Evolutionary conservation across 2,797 vertebrate genomes (phyloP).

Genomic region (Rhodeus uyekii): DNA sequence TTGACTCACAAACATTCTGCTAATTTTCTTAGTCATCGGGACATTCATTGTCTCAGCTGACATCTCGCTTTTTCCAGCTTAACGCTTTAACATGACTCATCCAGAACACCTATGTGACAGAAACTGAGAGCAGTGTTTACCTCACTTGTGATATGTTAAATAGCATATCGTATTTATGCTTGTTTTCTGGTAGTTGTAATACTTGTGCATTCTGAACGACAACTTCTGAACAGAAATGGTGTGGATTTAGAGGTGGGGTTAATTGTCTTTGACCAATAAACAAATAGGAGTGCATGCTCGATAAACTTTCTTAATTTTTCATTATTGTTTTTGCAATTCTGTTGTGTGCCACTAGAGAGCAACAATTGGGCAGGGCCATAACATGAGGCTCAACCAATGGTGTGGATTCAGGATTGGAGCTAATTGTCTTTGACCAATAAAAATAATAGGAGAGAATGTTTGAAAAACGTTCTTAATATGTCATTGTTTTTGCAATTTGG

Average conservation of each 20-base stretch:
- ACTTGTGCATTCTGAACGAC: too few species aligned
- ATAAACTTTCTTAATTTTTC: neutral
- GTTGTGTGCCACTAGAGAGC: neutral
- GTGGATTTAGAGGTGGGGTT: neutral
- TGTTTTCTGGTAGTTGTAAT: neutral
- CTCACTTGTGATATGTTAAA: neutral
- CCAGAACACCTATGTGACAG: neutral
- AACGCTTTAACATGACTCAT: neutral
- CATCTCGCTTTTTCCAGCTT: neutral
- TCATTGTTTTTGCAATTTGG: too few species aligned
- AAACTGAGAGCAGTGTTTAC: neutral
- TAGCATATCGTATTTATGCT: neutral
- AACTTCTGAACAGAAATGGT: too few species aligned
- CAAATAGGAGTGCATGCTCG: neutral
- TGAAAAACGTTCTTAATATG: too few species aligned
- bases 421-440: too few species aligned
- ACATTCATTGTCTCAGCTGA: neutral
- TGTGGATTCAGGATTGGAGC: too few species aligned
- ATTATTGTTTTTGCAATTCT: neutral
- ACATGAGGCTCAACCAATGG: too few species aligned
- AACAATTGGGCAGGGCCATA: too few species aligned
- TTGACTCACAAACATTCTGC: neutral
- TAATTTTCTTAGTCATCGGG: neutral
- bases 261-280: neutral
- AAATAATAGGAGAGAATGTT: too few species aligned